Base-by-base conservation (phyloP, 2,113 vertebrate species). In the Chunga burmeisteri region DNA sequence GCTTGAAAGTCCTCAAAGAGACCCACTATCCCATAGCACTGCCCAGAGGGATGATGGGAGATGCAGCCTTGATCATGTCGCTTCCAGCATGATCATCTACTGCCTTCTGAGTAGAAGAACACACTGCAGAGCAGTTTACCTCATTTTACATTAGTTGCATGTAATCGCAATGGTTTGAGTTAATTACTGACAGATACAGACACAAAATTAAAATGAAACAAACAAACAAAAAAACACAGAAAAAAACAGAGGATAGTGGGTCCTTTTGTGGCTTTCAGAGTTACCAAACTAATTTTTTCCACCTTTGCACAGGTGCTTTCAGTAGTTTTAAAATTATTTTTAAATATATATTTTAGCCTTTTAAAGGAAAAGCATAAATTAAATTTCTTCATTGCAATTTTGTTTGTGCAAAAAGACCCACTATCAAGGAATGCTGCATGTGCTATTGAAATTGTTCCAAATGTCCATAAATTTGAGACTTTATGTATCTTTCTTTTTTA, bases 1-100 rank as follows among this genome's bases (percentile, higher is more conserved):
- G 99, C 99, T 99, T 99, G 99, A 99, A 99, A 99, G 99, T 99
- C 99, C 99, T 99, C 99, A 99, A 99, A 99, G 99, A 99, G 99
- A 99, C 99, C 99, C 99, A 99, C 99, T 99, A 99, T 99, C 99
- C 99, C 99, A 98, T 99, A 99, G 98, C 98, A 98, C 98, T 99
- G 98, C 98, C 98, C 99, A 98, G 98, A 99, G 99, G 99, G 99
- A 99, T 99, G 99, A 98, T 98, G 99, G 99, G 99, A 99, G 99
- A 99, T 99, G 99, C 98, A 99, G 98, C 98, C 99, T 98, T 99
- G 99, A 99, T 99, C 99, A 99, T 99, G 99, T 98, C 98, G 96
- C 99, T 99, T 98, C 98, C 99, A 98, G 98, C 98, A 99, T 99
- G 98, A 98, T 98, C 98, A 98, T 94, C 99, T 98, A 98, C 99